phyloP scores from a whole-genome alignment of 2,113 vertebrate genomes.

The Bombycilla garrulus region DNA sequence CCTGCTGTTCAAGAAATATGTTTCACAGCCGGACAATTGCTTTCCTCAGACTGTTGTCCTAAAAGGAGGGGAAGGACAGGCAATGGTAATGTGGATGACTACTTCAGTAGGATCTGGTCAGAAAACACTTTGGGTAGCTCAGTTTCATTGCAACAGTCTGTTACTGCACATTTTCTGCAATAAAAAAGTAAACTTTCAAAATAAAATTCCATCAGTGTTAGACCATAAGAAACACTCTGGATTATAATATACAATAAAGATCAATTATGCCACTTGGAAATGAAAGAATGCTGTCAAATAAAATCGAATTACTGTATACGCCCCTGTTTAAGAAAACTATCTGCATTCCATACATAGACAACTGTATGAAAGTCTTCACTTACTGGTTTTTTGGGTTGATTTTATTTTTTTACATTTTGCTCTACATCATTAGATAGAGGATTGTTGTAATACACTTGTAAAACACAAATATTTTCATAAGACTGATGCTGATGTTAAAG shows the following conservation, averaged over 20 bases:
- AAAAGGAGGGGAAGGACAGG: neutral
- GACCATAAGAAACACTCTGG: neutral
- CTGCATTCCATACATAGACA: neutral
- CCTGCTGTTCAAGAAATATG: conserved; percentile 63
- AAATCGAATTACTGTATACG: neutral
- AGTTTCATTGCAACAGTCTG: neutral
- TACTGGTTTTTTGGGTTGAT: neutral
- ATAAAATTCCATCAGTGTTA: neutral
- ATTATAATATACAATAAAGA: neutral
- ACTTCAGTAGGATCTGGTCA: neutral
- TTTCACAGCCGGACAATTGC: conserved; percentile 35
- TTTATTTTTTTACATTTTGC: neutral
- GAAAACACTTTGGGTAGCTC: neutral
- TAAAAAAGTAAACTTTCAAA: neutral
- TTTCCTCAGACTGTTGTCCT: conserved; percentile 7
- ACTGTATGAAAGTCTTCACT: neutral
- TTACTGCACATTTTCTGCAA: neutral
- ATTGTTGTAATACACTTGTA: neutral
- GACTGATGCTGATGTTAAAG: neutral
- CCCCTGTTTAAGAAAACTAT: neutral
- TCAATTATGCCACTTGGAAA: neutral
- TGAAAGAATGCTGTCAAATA: neutral
- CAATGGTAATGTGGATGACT: neutral
- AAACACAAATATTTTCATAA: neutral
- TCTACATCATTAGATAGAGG: neutral